A percentile compares a stretch with the other conserved stretches of the same genome.
These are phyloP conservation scores for Smithornis capensis DNA, from an alignment of 2,113 vertebrate species.

Conservation along the genomic window DNA sequence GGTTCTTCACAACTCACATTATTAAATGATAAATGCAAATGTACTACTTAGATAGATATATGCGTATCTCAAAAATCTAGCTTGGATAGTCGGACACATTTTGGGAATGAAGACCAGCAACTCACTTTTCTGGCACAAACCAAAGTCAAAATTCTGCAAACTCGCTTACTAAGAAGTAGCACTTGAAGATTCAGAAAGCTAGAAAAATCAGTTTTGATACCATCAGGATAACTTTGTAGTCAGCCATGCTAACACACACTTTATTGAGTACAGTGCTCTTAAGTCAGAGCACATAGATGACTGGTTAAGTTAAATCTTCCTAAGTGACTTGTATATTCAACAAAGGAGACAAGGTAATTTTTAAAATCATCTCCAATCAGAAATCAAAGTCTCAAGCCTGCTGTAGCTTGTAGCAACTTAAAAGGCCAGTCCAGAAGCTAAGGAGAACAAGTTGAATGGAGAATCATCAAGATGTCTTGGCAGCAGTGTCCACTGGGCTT, in stretches of 20 bases:
- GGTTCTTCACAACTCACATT: neutral
- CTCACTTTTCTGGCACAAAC: neutral
- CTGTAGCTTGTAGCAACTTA: neutral
- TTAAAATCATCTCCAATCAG: neutral
- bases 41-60: fast-evolving
- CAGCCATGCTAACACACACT: neutral
- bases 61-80: neutral
- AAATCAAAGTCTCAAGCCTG: neutral
- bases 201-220: neutral
- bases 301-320: neutral
- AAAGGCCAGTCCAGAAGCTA: neutral
- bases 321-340: neutral
- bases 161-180: fast-evolving
- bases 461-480: neutral
- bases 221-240: neutral
- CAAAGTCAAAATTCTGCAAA: neutral
- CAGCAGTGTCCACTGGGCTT: fast-evolving
- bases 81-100: neutral
- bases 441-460: neutral
- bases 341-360: neutral
- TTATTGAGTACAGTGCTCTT: neutral
- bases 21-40: neutral
- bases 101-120: neutral
- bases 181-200: neutral
- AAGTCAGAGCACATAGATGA: neutral